Evolutionary conservation across 2,888 invertebrate genomes (phyloP).

Genomic region (Beris chalybata): DNA sequence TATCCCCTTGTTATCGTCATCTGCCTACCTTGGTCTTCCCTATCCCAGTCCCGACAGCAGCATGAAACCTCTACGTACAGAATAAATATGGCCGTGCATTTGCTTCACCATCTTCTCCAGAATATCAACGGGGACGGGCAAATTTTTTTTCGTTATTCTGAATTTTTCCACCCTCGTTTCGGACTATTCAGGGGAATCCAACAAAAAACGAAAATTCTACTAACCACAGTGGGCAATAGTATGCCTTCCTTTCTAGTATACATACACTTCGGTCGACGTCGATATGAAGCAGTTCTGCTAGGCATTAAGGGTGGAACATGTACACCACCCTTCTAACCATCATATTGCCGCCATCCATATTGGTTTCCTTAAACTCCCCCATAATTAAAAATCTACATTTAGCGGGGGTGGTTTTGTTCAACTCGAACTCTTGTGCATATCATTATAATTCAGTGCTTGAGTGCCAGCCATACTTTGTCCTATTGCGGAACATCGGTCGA

Average conservation of each 20-base stretch:
- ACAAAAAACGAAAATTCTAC: slow-evolving; percentile 17
- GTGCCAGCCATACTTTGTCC: slow-evolving; percentile 16
- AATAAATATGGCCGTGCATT: slow-evolving; percentile 28
- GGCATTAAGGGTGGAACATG: slow-evolving; percentile 22
- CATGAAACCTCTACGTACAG: slow-evolving; percentile 18
- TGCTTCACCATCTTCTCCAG: slow-evolving; percentile 7
- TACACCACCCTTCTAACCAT: slow-evolving; percentile 14
- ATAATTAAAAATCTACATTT: slow-evolving; percentile 45
- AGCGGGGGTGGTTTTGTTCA: slow-evolving; percentile 24
- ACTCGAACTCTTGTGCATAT: slow-evolving; percentile 29
- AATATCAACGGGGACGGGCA: slow-evolving; percentile 2
- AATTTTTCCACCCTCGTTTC: slow-evolving; percentile 2
- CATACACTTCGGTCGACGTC: too few relatives aligned
- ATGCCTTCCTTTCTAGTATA: slow-evolving; percentile 16
- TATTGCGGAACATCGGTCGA: slow-evolving; percentile 6
- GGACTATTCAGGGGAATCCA: slow-evolving; percentile 22
- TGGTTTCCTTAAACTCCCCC: slow-evolving; percentile 42
- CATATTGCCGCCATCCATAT: slow-evolving; percentile 38
- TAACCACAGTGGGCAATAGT: slow-evolving; percentile 22
- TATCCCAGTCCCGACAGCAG: background rate
- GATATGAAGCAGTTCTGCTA: slow-evolving; percentile 21
- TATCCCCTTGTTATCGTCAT: slow-evolving; percentile 35
- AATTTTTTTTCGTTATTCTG: slow-evolving; percentile 14
- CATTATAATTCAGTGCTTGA: slow-evolving; percentile 22
- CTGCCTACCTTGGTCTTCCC: slow-evolving; percentile 24